A percentile compares a stretch with the other conserved stretches of the same genome.
Conservation (phyloP, 2,797 vertebrate genomes). For the Catharus ustulatus region DNA sequence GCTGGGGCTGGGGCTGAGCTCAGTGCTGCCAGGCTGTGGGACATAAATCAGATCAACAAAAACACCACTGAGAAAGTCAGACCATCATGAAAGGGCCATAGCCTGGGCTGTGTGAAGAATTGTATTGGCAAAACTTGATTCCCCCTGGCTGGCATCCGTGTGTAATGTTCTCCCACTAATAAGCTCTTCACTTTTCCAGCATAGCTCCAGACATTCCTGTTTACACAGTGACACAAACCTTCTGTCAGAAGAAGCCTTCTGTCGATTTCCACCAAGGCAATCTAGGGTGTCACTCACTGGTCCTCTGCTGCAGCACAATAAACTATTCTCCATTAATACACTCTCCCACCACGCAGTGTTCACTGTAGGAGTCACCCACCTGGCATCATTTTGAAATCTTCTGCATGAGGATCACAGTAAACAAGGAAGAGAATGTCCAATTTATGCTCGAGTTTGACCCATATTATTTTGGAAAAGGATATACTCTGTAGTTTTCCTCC, state of each 20-base stretch:
- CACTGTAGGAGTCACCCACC: background rate
- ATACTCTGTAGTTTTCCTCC: background rate
- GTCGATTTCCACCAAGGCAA: accelerated
- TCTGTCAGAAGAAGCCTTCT: background rate
- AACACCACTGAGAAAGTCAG: background rate
- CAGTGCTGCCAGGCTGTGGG: accelerated
- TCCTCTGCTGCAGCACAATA: background rate
- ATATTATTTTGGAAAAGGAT: background rate
- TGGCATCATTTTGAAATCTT: background rate
- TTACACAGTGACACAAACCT: background rate
- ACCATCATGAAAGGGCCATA: background rate
- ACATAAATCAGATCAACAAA: background rate
- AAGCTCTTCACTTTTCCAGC: background rate
- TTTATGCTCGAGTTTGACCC: background rate
- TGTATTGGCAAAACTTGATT: background rate
- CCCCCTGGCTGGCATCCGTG: accelerated
- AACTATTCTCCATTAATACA: accelerated
- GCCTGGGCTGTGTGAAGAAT: background rate
- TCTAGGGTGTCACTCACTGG: background rate
- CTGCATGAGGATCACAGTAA: background rate
- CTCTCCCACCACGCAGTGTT: background rate
- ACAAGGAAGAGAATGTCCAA: background rate
- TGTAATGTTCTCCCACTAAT: background rate
- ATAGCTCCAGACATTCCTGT: background rate
- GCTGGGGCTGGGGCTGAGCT: background rate